phyloP scores from a whole-genome alignment of 2,888 invertebrate species.

The Dioctria linearis region DNA sequence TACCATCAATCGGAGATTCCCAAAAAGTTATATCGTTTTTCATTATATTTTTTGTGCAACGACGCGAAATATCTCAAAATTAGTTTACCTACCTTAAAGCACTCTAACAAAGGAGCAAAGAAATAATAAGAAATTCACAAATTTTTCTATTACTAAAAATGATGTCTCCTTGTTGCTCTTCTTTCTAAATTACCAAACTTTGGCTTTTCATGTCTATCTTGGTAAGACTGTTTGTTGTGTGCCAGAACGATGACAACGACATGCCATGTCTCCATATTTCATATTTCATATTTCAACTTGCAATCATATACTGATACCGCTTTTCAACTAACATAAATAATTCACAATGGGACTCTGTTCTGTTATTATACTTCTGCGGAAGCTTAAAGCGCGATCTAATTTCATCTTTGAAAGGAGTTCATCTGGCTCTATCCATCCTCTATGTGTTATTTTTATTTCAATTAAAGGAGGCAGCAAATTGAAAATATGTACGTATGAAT shows the following conservation, averaged over 20 bases:
- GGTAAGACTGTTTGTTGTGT: not conserved
- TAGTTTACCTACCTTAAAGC: no score
- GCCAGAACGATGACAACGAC: not conserved
- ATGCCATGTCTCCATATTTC: not conserved
- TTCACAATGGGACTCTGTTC: not conserved
- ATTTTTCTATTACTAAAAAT: not conserved
- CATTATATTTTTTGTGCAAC: no score
- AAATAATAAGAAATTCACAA: no score
- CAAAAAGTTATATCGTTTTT: no score
- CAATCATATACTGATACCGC: not conserved
- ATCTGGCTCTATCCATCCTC: not conserved
- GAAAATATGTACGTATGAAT: conserved; percentile 37
- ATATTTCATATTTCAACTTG: not conserved
- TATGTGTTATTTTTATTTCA: conserved; percentile 24
- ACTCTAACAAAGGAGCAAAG: no score
- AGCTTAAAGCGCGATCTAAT: conserved; percentile 25
- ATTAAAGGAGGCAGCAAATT: conserved; percentile 38
- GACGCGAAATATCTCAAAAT: no score
- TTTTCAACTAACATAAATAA: not conserved
- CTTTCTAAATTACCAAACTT: not conserved
- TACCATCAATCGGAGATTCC: no score
- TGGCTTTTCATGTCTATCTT: not conserved
- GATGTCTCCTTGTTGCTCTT: not conserved
- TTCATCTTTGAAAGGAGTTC: conserved; percentile 36
- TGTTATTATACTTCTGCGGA: not conserved